Conservation (phyloP, 2,113 vertebrate species). For the Empidonax alnorum region DNA sequence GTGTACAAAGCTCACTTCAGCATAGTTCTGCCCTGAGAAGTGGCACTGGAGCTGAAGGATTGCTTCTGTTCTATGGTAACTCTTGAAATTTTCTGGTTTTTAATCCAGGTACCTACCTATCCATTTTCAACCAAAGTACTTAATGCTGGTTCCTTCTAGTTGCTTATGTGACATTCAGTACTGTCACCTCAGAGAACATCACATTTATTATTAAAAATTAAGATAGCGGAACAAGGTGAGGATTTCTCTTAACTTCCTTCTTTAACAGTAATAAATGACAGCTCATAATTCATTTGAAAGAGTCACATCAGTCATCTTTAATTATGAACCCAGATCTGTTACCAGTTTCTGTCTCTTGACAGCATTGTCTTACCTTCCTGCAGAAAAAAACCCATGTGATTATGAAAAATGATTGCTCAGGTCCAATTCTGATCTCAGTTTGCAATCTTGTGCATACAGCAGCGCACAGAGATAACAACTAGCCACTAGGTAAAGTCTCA, state of each 20-base stretch:
- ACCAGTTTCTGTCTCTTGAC: background rate
- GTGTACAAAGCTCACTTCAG: background rate
- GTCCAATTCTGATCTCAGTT: background rate
- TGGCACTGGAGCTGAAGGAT: background rate
- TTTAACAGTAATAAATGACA: background rate
- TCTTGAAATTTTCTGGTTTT: background rate
- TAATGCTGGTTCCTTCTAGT: background rate
- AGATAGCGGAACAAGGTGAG: background rate
- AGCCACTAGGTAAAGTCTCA: background rate
- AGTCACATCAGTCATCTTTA: background rate
- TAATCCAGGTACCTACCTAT: background rate
- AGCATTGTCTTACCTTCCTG: background rate
- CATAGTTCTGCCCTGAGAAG: background rate
- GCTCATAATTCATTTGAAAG: background rate
- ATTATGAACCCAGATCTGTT: background rate
- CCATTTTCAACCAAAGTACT: background rate
- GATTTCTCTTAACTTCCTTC: background rate
- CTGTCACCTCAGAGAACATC: background rate
- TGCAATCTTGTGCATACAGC: background rate
- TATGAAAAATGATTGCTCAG: background rate
- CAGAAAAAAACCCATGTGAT: rapidly evolving
- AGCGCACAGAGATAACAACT: background rate
- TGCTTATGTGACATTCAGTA: background rate
- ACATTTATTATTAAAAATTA: background rate
- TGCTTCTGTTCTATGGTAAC: background rate